These are phyloP conservation scores for cat (Felis catus) DNA, from an alignment of 2,113 vertebrate genomes.

Conservation along the genomic window F.catus_Fca126_mat1.0 CM031416.1:115708001-115708500, in stretches of 20 bases:
- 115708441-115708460: background rate
- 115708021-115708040: background rate
- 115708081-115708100: background rate
- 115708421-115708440: constrained; percentile 25
- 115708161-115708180: background rate
- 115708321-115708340: background rate
- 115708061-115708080: background rate
- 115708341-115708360: background rate
- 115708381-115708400: background rate
- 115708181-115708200: constrained; percentile 4
- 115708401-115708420: background rate
- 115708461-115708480: background rate
- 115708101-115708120: background rate
- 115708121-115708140: background rate
- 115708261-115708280: background rate
- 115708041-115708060: background rate
- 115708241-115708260: background rate
- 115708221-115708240: background rate
- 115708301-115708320: background rate
- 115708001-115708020: background rate
- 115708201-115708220: constrained; percentile 4
- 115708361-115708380: background rate
- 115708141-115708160: constrained; percentile 33
- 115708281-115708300: background rate
- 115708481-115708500: background rate